These are phyloP conservation scores for Babyrousa celebensis DNA, from an alignment of 2,797 vertebrate species.

Conservation along the genomic window DNA sequence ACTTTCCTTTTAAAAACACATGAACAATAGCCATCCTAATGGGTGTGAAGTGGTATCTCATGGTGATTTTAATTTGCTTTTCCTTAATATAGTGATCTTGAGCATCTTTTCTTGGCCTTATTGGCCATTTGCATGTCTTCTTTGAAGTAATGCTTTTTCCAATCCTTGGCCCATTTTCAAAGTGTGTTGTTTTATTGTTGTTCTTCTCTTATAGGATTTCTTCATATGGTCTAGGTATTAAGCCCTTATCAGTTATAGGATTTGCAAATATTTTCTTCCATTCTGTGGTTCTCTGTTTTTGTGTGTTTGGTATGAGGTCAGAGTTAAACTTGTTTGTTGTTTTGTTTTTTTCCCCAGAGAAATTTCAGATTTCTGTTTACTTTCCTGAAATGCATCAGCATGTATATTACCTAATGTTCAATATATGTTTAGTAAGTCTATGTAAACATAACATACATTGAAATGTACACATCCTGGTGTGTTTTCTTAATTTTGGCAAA, in stretches of 20 bases:
- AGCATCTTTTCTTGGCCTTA: not conserved
- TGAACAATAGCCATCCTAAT: not conserved
- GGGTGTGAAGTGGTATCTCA: not conserved
- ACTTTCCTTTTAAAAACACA: not conserved
- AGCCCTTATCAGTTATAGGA: not conserved
- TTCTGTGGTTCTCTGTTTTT: not conserved
- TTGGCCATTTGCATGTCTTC: not conserved
- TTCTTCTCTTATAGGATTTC: not conserved
- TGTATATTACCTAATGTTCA: not conserved
- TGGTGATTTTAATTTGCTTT: not conserved
- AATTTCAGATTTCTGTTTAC: not conserved
- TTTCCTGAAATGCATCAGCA: not conserved
- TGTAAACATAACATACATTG: not conserved
- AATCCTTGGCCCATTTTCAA: not conserved
- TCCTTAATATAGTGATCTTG: not conserved
- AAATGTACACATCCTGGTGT: not conserved
- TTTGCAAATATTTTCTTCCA: constrained; percentile 5
- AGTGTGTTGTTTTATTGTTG: not conserved
- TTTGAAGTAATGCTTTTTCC: not conserved
- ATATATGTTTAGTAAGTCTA: not conserved
- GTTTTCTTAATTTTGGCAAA: not conserved
- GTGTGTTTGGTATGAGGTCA: not conserved
- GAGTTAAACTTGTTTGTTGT: not conserved
- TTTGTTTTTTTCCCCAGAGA: not conserved
- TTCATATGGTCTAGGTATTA: not conserved